Conservation (phyloP, 2,113 vertebrate genomes). For the Indri indri region DNA sequence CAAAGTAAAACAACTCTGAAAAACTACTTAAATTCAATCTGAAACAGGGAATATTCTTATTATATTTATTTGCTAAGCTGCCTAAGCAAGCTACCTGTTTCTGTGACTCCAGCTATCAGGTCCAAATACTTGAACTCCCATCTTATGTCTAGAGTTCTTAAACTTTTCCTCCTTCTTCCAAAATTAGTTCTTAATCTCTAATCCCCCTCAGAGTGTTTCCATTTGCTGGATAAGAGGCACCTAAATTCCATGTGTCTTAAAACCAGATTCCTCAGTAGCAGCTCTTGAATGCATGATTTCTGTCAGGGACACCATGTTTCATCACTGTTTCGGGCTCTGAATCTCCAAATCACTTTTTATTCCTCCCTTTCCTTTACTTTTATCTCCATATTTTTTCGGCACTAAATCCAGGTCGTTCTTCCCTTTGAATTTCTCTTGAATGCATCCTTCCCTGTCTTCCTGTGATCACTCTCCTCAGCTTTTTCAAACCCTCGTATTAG, state of each 20-base stretch:
- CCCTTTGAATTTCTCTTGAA: neutral
- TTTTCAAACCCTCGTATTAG: neutral
- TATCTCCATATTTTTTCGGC: neutral
- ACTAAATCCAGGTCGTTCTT: neutral
- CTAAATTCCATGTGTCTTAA: neutral
- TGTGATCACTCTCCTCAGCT: neutral
- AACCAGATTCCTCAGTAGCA: neutral
- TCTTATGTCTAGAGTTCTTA: neutral
- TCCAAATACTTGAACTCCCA: neutral
- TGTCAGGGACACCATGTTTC: too few relatives aligned
- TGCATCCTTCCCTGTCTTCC: neutral
- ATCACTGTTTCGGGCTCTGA: neutral
- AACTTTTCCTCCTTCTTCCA: neutral
- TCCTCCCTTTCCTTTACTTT: neutral
- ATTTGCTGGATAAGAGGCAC: neutral
- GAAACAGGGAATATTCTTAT: neutral
- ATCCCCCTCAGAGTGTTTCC: neutral
- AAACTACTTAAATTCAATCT: neutral
- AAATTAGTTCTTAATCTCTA: neutral
- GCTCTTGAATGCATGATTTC: neutral
- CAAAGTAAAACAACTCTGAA: neutral
- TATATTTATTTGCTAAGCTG: neutral
- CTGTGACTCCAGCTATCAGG: neutral
- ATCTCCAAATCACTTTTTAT: neutral
- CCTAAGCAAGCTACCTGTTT: neutral